A percentile compares a stretch with the other conserved stretches of the same genome.
phyloP scores from a whole-genome alignment of 1,140 invertebrate species.

The Lepidurus packardi region DNA sequence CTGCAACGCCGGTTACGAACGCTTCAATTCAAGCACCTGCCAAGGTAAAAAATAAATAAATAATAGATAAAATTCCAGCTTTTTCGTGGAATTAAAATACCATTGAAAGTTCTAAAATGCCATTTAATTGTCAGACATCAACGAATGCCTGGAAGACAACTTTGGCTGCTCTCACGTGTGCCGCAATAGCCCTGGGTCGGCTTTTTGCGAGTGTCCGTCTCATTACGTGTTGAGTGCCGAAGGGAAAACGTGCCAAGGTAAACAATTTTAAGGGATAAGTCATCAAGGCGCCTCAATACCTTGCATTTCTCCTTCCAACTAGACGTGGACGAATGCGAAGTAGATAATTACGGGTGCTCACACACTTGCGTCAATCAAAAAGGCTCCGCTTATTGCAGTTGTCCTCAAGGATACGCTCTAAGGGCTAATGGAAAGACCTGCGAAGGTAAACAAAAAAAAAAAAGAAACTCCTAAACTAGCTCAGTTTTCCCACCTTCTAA shows the following conservation, averaged over 20 bases:
- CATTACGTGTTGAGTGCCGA: conserved; percentile 46
- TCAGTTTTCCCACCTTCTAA: no score
- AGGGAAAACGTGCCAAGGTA: conserved; percentile 47
- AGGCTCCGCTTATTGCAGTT: conserved; percentile 36
- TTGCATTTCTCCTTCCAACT: conserved; percentile 20
- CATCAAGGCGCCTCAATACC: neutral
- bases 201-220: conserved; percentile 40
- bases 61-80: neutral
- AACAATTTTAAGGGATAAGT: conserved; percentile 13
- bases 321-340: conserved; percentile 49
- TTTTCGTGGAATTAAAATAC: no score
- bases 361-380: conserved; percentile 38
- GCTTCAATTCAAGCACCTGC: neutral
- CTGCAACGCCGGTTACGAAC: conserved; percentile 17
- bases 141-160: conserved; percentile 56
- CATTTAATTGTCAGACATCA: conserved; percentile 48
- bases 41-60: neutral
- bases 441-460: neutral
- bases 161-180: conserved; percentile 47
- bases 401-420: conserved; percentile 35
- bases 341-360: conserved; percentile 31
- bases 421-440: conserved; percentile 33
- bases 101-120: neutral
- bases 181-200: conserved; percentile 38
- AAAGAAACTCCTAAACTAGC: no score